A percentile compares a stretch with the other conserved stretches of the same genome.
Conservation (phyloP, 2,888 invertebrate genomes). For the Agrilus cyanescens region DNA sequence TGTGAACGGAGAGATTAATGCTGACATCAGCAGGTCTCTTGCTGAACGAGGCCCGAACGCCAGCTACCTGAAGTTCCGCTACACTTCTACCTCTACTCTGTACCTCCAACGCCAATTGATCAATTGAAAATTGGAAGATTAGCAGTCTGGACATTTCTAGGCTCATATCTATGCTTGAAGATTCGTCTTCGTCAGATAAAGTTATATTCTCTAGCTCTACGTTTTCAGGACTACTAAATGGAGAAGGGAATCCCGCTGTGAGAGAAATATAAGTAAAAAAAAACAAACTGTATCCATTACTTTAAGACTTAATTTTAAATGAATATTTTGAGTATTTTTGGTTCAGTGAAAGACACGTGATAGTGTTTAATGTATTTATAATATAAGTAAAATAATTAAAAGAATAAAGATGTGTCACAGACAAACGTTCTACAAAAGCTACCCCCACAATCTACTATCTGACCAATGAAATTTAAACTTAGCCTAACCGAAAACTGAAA, state of each 20-base stretch:
- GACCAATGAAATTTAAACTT: no score
- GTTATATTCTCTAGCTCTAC: conserved; percentile 18
- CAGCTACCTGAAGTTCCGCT: conserved; percentile 86
- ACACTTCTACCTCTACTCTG: conserved; percentile 81
- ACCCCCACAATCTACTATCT: no score
- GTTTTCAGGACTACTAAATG: conserved; percentile 31
- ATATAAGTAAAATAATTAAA: no score
- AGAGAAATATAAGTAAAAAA: no score
- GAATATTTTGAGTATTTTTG: no score
- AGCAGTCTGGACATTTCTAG: conserved; percentile 51
- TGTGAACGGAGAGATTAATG: conserved; percentile 79
- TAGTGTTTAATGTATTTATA: no score
- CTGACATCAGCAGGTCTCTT: conserved; percentile 64
- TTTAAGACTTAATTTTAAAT: no score
- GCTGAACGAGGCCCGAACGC: conserved; percentile 66
- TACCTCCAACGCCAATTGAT: conserved; percentile 75
- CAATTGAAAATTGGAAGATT: conserved; percentile 77
- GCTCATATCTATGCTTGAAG: conserved; percentile 37
- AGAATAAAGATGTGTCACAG: no score
- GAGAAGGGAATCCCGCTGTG: conserved; percentile 34
- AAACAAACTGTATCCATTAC: no score
- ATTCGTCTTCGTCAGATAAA: conserved; percentile 33
- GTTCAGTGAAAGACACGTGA: no score
- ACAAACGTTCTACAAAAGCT: no score
- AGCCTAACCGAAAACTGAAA: no score